These are phyloP conservation scores for Malurus splendens DNA, from an alignment of 2,797 vertebrate genomes.

Conservation along the genomic window DNA sequence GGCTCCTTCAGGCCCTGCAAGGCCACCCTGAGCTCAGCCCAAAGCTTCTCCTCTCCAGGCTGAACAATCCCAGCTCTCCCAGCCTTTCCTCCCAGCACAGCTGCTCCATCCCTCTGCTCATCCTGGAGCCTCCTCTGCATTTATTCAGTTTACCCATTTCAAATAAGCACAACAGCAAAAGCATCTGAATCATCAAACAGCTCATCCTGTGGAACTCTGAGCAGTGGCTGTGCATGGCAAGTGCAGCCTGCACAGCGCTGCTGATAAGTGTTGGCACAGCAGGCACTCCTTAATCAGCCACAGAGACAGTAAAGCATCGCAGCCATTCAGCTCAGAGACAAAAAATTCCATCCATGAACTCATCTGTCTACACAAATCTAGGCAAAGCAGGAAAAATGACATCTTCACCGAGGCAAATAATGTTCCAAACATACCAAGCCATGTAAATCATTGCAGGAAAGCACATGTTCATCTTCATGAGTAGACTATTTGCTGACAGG, in stretches of 20 bases:
- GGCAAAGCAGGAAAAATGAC: constrained; percentile 7
- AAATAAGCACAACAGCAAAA: neutral
- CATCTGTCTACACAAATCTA: constrained; percentile 30
- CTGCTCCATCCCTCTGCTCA: neutral
- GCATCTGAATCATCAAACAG: neutral
- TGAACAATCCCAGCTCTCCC: neutral
- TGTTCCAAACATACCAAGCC: neutral
- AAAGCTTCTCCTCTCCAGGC: neutral
- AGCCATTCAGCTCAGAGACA: neutral
- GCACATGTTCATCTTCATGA: constrained; percentile 33
- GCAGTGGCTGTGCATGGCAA: neutral
- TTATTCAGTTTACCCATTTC: neutral
- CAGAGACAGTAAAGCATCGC: neutral
- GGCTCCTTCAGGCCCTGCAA: too few species aligned
- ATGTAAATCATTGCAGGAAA: constrained; percentile 38
- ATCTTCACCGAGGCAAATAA: constrained; percentile 31
- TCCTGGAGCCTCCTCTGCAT: neutral
- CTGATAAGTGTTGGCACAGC: neutral
- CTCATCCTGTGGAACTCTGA: neutral
- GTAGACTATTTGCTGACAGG: neutral
- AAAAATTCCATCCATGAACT: neutral
- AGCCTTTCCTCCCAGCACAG: neutral
- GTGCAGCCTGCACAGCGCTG: neutral
- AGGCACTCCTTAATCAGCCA: neutral
- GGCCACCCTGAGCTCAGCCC: fast-evolving